phyloP scores from a whole-genome alignment of 2,113 vertebrate genomes.

The Platichthys stellatus region DNA sequence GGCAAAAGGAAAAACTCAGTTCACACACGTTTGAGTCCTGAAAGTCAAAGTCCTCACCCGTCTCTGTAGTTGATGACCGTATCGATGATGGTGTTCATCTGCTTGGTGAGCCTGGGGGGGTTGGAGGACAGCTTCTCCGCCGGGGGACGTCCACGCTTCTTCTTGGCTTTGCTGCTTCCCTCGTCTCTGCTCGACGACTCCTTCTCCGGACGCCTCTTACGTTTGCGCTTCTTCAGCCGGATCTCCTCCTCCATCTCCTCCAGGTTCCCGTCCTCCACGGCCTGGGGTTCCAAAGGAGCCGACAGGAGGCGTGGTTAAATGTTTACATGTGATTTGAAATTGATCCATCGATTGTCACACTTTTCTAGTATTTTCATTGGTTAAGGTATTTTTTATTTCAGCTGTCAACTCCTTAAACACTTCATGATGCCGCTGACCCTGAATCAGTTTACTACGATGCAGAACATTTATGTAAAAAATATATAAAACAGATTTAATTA shows the following conservation, averaged over 20 bases:
- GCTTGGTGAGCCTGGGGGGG: conserved; percentile 94
- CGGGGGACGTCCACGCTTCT: conserved; percentile 94
- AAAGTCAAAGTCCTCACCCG: conserved; percentile 78
- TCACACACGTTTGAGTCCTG: too few relatives aligned
- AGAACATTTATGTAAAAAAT: too few relatives aligned
- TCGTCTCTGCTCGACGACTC: conserved; percentile 89
- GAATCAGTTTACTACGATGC: too few relatives aligned
- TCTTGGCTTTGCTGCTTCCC: conserved; percentile 90
- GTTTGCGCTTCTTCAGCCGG: conserved; percentile 95
- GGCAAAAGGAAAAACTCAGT: too few relatives aligned
- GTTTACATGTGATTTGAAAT: background rate
- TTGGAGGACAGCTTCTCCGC: conserved; percentile 96
- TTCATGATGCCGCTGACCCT: too few relatives aligned
- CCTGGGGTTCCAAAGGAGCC: conserved; percentile 74
- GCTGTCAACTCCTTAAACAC: too few relatives aligned
- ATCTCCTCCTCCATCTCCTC: conserved; percentile 99
- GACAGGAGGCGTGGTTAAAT: background rate
- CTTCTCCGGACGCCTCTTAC: conserved; percentile 92
- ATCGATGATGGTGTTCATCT: conserved; percentile 96
- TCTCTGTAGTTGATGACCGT: conserved; percentile 99
- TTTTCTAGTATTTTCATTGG: too few relatives aligned
- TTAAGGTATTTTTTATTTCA: too few relatives aligned
- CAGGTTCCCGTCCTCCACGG: conserved; percentile 97
- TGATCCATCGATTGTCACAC: background rate
- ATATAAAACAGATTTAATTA: too few relatives aligned